Conservation (phyloP, 1,140 invertebrate species). For the Microplitis demolitor region DNA sequence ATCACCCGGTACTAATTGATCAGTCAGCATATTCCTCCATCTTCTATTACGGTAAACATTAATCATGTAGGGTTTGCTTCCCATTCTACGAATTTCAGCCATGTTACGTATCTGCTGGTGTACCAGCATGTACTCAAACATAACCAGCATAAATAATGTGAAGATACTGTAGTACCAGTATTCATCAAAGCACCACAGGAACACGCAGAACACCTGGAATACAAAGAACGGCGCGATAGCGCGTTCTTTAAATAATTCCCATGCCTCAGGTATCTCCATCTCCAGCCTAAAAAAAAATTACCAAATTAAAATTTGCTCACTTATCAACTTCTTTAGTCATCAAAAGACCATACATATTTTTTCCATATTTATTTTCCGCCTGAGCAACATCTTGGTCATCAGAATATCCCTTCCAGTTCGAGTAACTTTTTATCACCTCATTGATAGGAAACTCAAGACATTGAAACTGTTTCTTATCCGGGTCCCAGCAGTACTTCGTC, state of each 20-base stretch:
- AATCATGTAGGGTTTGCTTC: constrained; percentile 93
- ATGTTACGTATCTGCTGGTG: constrained; percentile 98
- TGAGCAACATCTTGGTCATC: constrained; percentile 77
- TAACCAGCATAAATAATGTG: constrained; percentile 95
- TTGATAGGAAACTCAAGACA: constrained; percentile 84
- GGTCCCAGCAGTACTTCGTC: constrained; percentile 91
- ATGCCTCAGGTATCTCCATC: constrained; percentile 94
- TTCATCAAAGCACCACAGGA: constrained; percentile 97
- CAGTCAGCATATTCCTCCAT: constrained; percentile 87
- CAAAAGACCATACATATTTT: constrained; percentile 75
- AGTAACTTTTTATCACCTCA: constrained; percentile 74
- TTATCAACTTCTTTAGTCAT: background rate
- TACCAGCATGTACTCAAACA: constrained; percentile 98
- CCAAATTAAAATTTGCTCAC: constrained; percentile 6
- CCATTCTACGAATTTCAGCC: constrained; percentile 99
- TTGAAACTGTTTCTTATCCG: constrained; percentile 77
- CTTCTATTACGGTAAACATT: constrained; percentile 90
- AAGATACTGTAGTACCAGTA: constrained; percentile 99
- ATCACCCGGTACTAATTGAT: constrained; percentile 94
- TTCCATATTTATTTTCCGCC: constrained; percentile 83
- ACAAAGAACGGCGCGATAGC: constrained; percentile 99
- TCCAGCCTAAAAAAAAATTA: constrained; percentile 69
- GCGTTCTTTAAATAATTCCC: constrained; percentile 95
- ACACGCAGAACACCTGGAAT: constrained; percentile 91
- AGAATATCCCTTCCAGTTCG: constrained; percentile 85